Conservation (phyloP, 2,888 invertebrate species). For the Leptinotarsa rubiginosa region DNA sequence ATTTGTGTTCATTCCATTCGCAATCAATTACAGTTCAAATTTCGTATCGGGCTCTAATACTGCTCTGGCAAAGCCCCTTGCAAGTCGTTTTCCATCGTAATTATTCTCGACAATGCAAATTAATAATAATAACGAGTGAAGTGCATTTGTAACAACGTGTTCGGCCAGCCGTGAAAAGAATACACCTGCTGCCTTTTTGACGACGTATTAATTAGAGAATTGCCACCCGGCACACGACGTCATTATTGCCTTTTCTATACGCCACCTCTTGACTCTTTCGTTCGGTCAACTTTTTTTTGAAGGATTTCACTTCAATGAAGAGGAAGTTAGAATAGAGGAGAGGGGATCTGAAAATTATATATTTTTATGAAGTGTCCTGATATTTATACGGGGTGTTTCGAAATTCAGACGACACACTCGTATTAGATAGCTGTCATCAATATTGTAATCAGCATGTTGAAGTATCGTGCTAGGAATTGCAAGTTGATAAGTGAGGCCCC, state of each 20-base stretch:
- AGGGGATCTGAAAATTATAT: background rate
- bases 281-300: background rate
- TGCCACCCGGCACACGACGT: conserved; percentile 52
- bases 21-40: too few relatives aligned
- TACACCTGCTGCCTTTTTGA: conserved; percentile 54
- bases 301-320: background rate
- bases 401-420: too few relatives aligned
- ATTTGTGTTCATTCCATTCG: too few relatives aligned
- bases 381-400: too few relatives aligned
- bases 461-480: too few relatives aligned
- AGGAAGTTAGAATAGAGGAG: background rate
- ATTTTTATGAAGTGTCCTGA: too few relatives aligned
- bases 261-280: conserved; percentile 21
- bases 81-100: conserved; percentile 43
- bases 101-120: conserved; percentile 51
- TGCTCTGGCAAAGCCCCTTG: conserved; percentile 5
- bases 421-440: too few relatives aligned
- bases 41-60: background rate
- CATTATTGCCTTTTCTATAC: conserved; percentile 17
- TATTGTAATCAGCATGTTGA: too few relatives aligned
- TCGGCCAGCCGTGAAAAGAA: conserved; percentile 55
- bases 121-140: conserved; percentile 52
- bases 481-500: too few relatives aligned
- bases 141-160: conserved; percentile 56
- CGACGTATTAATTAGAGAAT: conserved; percentile 56